Conservation (phyloP, 2,113 vertebrate genomes). For the Siphamia tubifer region DNA sequence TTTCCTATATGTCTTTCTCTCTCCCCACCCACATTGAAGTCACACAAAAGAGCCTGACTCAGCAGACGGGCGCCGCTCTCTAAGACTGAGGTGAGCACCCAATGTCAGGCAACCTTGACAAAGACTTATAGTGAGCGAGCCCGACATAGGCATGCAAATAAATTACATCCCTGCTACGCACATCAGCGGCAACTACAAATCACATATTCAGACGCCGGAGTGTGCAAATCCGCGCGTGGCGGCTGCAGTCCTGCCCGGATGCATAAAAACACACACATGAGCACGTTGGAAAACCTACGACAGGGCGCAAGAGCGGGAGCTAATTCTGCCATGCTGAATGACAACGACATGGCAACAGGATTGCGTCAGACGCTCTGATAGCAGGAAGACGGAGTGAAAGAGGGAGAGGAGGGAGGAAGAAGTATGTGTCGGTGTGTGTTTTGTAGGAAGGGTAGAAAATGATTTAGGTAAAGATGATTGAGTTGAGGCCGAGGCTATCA, state of each 20-base stretch:
- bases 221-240: background rate
- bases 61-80: slow-evolving; percentile 44
- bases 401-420: slow-evolving; percentile 11
- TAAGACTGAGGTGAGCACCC: slow-evolving; percentile 47
- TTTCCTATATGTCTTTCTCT: background rate
- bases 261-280: background rate
- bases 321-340: slow-evolving; percentile 69
- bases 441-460: slow-evolving; percentile 36
- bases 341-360: slow-evolving; percentile 72
- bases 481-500: slow-evolving; percentile 53
- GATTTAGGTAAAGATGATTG: slow-evolving; percentile 49
- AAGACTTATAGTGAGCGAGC: slow-evolving; percentile 50
- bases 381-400: slow-evolving; percentile 25
- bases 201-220: slow-evolving; percentile 13
- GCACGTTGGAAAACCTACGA: background rate
- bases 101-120: slow-evolving; percentile 70
- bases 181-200: slow-evolving; percentile 45
- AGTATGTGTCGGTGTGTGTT: slow-evolving; percentile 7
- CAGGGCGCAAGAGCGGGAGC: slow-evolving; percentile 22
- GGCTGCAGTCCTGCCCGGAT: slow-evolving; percentile 6
- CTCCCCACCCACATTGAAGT: slow-evolving; percentile 29
- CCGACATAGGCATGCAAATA: slow-evolving; percentile 54
- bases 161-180: slow-evolving; percentile 32
- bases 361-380: slow-evolving; percentile 66
- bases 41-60: slow-evolving; percentile 54